These are phyloP conservation scores for Selenia dentaria DNA, from an alignment of 2,888 invertebrate genomes.

Conservation along the genomic window DNA sequence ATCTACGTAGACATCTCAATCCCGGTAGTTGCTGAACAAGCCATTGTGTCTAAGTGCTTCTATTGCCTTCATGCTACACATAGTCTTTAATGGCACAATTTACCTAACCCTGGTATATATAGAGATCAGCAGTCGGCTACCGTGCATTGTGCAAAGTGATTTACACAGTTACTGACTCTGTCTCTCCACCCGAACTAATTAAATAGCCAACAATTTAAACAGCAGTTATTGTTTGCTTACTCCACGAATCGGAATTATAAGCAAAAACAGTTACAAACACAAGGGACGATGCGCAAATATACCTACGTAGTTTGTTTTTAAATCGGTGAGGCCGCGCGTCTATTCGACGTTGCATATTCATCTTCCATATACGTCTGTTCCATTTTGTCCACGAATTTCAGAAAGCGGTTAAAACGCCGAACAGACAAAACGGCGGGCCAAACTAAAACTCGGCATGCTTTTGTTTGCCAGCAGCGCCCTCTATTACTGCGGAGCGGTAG, in stretches of 20 bases:
- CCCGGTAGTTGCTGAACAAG: slow-evolving; percentile 27
- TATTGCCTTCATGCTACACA: slow-evolving; percentile 31
- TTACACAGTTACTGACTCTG: slow-evolving; percentile 36
- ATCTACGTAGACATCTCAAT: slow-evolving; percentile 26
- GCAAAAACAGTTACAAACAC: slow-evolving; percentile 35
- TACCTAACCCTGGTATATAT: slow-evolving; percentile 32
- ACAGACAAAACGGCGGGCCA: slow-evolving; percentile 63
- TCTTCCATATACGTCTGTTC: slow-evolving; percentile 60
- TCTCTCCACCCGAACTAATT: slow-evolving; percentile 40
- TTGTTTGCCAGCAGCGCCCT: slow-evolving; percentile 76
- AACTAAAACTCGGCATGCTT: slow-evolving; percentile 70
- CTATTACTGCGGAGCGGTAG: slow-evolving; percentile 61
- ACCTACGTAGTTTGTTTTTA: neutral
- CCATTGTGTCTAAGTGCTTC: slow-evolving; percentile 33
- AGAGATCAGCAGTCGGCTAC: slow-evolving; percentile 17
- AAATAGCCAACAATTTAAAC: slow-evolving; percentile 42
- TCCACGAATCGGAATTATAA: slow-evolving; percentile 28
- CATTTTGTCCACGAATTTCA: slow-evolving; percentile 61
- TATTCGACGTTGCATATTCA: slow-evolving; percentile 72
- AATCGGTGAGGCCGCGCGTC: slow-evolving; percentile 39
- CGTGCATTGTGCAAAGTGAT: slow-evolving; percentile 38
- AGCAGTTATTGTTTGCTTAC: slow-evolving; percentile 35
- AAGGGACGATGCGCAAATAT: slow-evolving; percentile 5
- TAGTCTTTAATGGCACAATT: slow-evolving; percentile 36
- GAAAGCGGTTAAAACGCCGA: slow-evolving; percentile 66